Conservation (phyloP, 1,140 invertebrate genomes). For the Drosophila saltans region DNA sequence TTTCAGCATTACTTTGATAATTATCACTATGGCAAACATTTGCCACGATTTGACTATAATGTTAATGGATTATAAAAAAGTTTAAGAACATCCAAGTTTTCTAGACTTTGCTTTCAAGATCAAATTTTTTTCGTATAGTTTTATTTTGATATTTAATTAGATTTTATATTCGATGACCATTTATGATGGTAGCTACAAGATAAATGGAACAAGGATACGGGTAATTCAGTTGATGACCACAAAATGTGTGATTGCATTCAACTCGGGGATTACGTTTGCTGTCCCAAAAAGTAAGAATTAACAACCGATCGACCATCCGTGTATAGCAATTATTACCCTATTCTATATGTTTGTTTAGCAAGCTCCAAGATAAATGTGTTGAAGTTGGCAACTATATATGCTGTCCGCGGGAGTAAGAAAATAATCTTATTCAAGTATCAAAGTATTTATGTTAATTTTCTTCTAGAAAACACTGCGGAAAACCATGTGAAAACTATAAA, state of each 20-base stretch:
- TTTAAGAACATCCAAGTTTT: background rate
- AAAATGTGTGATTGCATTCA: constrained; percentile 16
- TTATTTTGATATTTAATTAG: background rate
- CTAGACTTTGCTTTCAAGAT: background rate
- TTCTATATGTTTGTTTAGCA: background rate
- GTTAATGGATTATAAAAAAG: background rate
- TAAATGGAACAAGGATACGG: background rate
- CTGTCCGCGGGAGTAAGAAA: constrained; percentile 8
- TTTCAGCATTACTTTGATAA: too few relatives aligned
- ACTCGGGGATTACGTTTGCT: background rate
- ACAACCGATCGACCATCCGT: too few relatives aligned
- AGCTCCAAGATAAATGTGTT: background rate
- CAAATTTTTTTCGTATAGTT: background rate
- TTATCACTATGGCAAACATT: too few relatives aligned
- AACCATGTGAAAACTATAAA: background rate
- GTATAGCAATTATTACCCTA: background rate
- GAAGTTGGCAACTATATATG: constrained; percentile 8
- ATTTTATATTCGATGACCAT: constrained; percentile 14
- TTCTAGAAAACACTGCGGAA: background rate
- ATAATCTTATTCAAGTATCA: too few relatives aligned
- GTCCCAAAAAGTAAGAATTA: constrained; percentile 9
- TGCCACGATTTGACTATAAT: too few relatives aligned
- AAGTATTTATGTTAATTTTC: background rate
- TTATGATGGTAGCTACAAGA: constrained; percentile 2
- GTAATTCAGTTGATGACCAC: background rate